Evolutionary conservation across 2,797 vertebrate genomes (phyloP), one percentile per base, ranked within the genome.

Genomic region (Zalophus californianus): DNA sequence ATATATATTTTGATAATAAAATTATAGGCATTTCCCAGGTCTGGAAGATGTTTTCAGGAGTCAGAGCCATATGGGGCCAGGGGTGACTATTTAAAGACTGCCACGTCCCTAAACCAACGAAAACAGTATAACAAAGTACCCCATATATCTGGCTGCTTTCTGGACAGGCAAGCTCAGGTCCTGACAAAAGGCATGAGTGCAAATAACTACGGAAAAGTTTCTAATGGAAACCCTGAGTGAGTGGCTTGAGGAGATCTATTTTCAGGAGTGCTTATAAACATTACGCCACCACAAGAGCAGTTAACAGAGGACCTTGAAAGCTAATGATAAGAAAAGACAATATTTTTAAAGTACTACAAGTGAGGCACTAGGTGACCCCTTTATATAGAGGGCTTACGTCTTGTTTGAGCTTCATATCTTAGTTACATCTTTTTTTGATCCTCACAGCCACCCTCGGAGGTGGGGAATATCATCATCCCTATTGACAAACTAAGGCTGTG

Each of bases 381-480:
- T 86, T 91, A 88, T 68, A 85, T 1, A 66, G 68, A 86, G 20
- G 48, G 80, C 77, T 97, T 58, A 85, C 3, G 25, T 79, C 52
- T 82, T 86, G n/a, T 88, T 96, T 96, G 92, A 82, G 54, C 62
- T 95, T 86, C 48, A 18, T 82, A 92, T 97, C 58, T 96, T 78
- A 91, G 75, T 70, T 87, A 50, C 16, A 93, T 77, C 35, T 60
- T 93, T 86, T 77, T 78, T 79, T 86, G 50, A 97, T 62, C 66
- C 66, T 82, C 7, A 82, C 27, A 86, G 85, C n/a, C 60, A 58
- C 86, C 16, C 82, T 78, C 14, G 1, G 56, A 97, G 85, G 41
- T 64, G 77, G 82, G 21, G 68, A 95, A 66, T 73, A 54, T 54
- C 68, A 92, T 77, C 72, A 72, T 27, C 60, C 20, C 25, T 97